Evolutionary conservation across 2,113 vertebrate species (phyloP), one percentile per base, ranked within the genome.

Genomic region (Sisor rabdophorus): DNA sequence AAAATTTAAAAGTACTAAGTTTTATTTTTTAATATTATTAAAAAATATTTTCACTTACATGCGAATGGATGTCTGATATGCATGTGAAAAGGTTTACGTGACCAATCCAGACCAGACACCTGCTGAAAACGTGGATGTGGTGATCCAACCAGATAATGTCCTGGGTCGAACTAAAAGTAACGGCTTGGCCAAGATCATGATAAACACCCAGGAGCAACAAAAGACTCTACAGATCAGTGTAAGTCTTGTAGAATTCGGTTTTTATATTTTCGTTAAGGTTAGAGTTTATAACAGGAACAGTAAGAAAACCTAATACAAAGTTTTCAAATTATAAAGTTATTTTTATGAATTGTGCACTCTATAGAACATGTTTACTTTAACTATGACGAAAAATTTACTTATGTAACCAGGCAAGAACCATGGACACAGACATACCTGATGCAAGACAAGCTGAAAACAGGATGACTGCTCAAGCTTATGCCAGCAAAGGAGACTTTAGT

Each of bases 51-150:
- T 65, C 4, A 24, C 24, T 13, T 47, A 65, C 61, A 65, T n/a
- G 13, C 10, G 7, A 26, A 15, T 26, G 8, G 4, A 50, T 50
- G 40, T 69, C 47, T 69, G 65, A 30, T 30, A 15, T 52, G 65
- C 15, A 19, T 52, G 26, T 28, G 17, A 19, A 78, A 26, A 91
- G 90, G 85, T 90, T 61, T 89, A 80, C 0, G 83, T 92, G 75
- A 89, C 87, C n/a, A 88, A 90, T 77, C 90, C 88, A 22, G 90
- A 91, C 26, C 84, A 85, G 63, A 86, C 87, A 0, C 90, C 90
- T 15, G 89, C 91, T 55, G 48, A 22, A 17, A 2, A 3, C 2
- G 61, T 91, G 70, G 50, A 44, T 0, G 58, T 91, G 20, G 22
- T 4, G 54, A 76, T 68, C 44, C 26, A 20, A 13, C 5, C 74